These are phyloP conservation scores for Tribolium madens DNA, from an alignment of 1,140 invertebrate species.

Conservation along the genomic window DNA sequence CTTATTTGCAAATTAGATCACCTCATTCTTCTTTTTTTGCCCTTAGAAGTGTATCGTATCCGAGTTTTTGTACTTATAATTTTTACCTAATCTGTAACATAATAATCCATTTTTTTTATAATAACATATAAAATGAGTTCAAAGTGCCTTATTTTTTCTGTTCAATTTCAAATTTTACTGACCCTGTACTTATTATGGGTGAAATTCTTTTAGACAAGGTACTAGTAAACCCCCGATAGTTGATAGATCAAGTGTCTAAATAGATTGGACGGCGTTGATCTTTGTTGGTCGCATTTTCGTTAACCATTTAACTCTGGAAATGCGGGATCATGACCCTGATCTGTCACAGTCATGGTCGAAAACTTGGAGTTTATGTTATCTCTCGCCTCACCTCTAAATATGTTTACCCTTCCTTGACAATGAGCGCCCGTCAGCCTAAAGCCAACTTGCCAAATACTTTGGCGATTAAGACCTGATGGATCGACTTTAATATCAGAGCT, in stretches of 20 bases:
- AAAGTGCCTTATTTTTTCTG: too few relatives aligned
- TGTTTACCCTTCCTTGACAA: conserved; percentile 39
- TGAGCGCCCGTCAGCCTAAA: conserved; percentile 12
- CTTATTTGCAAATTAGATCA: neutral
- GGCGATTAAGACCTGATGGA: conserved; percentile 49
- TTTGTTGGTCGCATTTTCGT: conserved; percentile 32
- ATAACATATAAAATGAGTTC: too few relatives aligned
- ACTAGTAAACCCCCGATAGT: neutral
- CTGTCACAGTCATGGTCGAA: conserved; percentile 19
- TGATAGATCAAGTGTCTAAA: conserved; percentile 22
- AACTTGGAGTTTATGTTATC: conserved; percentile 16
- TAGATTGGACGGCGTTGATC: neutral
- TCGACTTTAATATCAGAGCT: conserved; percentile 49
- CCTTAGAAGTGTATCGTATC: too few relatives aligned
- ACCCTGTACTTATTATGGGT: too few relatives aligned
- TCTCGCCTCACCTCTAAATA: conserved; percentile 23
- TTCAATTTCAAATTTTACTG: too few relatives aligned
- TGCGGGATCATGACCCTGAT: conserved; percentile 26
- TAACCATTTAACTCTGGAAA: conserved; percentile 38
- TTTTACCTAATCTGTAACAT: too few relatives aligned
- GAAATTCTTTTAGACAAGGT: too few relatives aligned
- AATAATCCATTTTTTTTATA: too few relatives aligned
- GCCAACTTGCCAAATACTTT: conserved; percentile 27
- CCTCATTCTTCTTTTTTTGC: neutral
- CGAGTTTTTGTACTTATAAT: too few relatives aligned